Evolutionary conservation across 2,888 invertebrate genomes (phyloP).

Genomic region (Oxycera nigricornis): DNA sequence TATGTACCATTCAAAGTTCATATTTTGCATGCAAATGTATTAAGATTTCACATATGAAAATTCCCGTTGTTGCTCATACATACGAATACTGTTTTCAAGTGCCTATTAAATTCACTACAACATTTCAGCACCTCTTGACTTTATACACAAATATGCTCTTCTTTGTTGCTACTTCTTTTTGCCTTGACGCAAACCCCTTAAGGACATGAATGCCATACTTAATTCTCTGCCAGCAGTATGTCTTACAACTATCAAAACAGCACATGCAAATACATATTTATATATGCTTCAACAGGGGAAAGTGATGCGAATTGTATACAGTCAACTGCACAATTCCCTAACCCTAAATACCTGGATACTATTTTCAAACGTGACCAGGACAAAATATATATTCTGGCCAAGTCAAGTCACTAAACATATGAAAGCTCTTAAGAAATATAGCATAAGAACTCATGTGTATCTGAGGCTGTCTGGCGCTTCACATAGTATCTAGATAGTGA

Average conservation of each 20-base stretch:
- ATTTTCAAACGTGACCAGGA: slow-evolving; percentile 17
- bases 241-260: slow-evolving; percentile 15
- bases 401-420: slow-evolving; percentile 8
- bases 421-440: slow-evolving; percentile 24
- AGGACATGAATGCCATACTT: not conserved
- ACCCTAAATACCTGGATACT: slow-evolving; percentile 2
- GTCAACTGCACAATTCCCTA: not conserved
- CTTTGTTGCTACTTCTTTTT: not conserved
- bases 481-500: too few relatives aligned
- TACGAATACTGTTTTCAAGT: not conserved
- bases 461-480: too few relatives aligned
- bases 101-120: not conserved
- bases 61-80: not conserved
- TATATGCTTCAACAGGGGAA: slow-evolving; percentile 6
- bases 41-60: not conserved
- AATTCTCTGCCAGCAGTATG: not conserved
- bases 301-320: not conserved
- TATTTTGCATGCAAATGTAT: not conserved
- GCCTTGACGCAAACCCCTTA: not conserved
- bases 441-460: slow-evolving; percentile 21
- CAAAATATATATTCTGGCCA: not conserved
- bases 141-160: not conserved
- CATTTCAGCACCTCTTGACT: not conserved
- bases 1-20: not conserved
- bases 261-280: not conserved